Evolutionary conservation across 2,797 vertebrate genomes (phyloP), one percentile per base, ranked within the genome.

Genomic region (Percopsis omiscomaycus): DNA sequence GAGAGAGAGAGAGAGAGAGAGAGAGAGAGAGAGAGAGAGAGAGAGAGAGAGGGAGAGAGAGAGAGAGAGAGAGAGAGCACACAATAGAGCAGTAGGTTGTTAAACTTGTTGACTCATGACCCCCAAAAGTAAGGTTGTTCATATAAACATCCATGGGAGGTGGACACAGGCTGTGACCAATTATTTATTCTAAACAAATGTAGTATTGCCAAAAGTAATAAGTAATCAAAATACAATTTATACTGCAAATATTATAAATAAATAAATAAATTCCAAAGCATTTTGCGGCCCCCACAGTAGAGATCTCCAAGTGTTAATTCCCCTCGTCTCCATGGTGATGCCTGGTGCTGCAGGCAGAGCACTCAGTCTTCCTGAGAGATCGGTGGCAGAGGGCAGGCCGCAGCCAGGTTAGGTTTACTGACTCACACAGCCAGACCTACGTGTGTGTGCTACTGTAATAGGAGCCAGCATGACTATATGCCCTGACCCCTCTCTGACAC

Each of bases 401-500:
- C 55, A 37, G 73, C 75, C 79, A 74, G 72, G 73, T 73, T 78
- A 77, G 66, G 79, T 76, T 88, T 88, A 84, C 75, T 77, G 82
- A 79, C 49, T 73, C 60, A 64, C 67, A 45, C 60, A 69, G 47
- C 58, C 69, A 14, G 73, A 71, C 59, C 61, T 57, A 29, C 63
- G 70, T 71, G 80, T 59, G 55, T 55, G 37, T 22, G 22, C 15
- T 63, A 55, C 73, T 79, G 84, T 79, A 91, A 89, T 48, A 68
- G 81, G 82, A 86, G 82, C 68, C 61, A 12, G 63, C 54, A 44
- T n/a, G 1, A 58, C 77, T 76, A 56, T 3, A 56, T 3, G 73
- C 54, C 66, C 71, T 89, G 86, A 89, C 87, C 88, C 73, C 61
- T 48, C 75, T 78, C 72, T 86, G 88, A 87, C 87, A 89, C 86